Evolutionary conservation across 2,797 vertebrate genomes (phyloP).

Genomic region (Tauraco hartlaubi): DNA sequence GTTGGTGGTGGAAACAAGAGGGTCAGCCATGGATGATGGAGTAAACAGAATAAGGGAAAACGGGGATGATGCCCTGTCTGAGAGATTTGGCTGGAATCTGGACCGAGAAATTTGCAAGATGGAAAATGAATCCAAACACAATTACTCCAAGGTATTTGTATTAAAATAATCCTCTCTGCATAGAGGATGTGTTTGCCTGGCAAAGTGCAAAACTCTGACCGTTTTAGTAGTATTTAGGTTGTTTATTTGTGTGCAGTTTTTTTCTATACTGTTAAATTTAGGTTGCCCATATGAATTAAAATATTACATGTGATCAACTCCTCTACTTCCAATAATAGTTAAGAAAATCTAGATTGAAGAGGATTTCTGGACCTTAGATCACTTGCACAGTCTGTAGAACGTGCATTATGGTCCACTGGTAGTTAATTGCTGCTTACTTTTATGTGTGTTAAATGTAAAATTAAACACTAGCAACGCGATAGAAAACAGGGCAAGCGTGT

Average conservation of each 20-base stretch:
- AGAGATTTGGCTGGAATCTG: slow-evolving; percentile 82
- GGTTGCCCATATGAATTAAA: neutral
- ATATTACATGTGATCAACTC: neutral
- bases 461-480: neutral
- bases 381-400: neutral
- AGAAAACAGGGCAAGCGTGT: neutral
- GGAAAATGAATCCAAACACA: slow-evolving; percentile 77
- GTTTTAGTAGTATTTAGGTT: neutral
- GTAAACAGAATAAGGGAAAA: slow-evolving; percentile 86
- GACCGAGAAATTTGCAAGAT: slow-evolving; percentile 82
- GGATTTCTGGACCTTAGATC: neutral
- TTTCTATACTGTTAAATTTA: neutral
- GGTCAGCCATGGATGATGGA: slow-evolving; percentile 89
- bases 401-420: neutral
- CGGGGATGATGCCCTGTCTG: slow-evolving; percentile 85
- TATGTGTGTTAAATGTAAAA: neutral
- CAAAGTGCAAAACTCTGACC: neutral
- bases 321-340: neutral
- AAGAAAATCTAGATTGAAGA: neutral
- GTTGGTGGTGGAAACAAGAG: slow-evolving; percentile 92
- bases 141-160: slow-evolving; percentile 78
- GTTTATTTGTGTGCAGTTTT: neutral
- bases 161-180: neutral
- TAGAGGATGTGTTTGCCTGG: neutral
- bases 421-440: neutral